These are phyloP conservation scores for Drosophila repletoides DNA, from an alignment of 1,140 invertebrate genomes.

Conservation along the genomic window DNA sequence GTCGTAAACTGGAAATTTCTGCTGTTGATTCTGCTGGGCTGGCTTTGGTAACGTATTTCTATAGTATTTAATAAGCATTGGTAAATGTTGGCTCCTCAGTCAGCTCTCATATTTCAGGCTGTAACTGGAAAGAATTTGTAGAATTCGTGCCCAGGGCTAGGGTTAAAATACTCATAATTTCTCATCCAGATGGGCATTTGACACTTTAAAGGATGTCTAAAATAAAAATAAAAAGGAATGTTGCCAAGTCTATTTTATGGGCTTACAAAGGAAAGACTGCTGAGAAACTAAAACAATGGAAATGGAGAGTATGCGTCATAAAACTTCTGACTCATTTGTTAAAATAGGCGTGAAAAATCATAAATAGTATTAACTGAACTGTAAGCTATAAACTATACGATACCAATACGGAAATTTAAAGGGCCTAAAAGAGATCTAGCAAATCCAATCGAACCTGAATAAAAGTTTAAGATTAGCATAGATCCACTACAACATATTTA, in stretches of 20 bases:
- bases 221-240: conserved; percentile 34
- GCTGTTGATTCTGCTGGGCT: conserved; percentile 43
- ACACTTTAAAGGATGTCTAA: not conserved
- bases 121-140: conserved; percentile 54
- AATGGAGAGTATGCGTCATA: conserved; percentile 53
- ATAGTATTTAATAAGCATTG: conserved; percentile 80
- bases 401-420: not conserved
- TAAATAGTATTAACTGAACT: conserved; percentile 9
- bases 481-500: too few species aligned
- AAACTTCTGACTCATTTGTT: conserved; percentile 47
- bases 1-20: conserved; percentile 77
- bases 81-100: conserved; percentile 32
- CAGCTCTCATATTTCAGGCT: not conserved
- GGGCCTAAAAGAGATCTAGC: not conserved
- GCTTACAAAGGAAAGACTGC: conserved; percentile 33
- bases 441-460: too few species aligned
- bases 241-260: conserved; percentile 58
- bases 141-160: conserved; percentile 5
- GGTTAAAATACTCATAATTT: conserved; percentile 3
- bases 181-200: conserved; percentile 31
- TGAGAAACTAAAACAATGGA: conserved; percentile 40
- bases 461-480: too few species aligned
- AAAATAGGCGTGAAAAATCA: conserved; percentile 34
- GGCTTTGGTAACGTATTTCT: conserved; percentile 44
- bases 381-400: conserved; percentile 8